Evolutionary conservation across 2,797 vertebrate species (phyloP).

Genomic region (Sebastes vulpes): DNA sequence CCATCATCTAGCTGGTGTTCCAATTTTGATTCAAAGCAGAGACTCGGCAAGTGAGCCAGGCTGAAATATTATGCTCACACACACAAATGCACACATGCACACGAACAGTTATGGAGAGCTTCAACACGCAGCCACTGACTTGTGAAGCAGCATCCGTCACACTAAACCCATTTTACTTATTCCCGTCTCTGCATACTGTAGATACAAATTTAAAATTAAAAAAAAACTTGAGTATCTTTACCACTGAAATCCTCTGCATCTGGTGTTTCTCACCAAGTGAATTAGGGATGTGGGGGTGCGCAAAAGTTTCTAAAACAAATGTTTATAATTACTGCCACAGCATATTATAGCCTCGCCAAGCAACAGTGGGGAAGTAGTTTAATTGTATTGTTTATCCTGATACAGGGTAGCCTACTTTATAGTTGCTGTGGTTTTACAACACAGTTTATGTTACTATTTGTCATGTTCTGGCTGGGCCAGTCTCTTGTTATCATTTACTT

Average conservation of each 20-base stretch:
- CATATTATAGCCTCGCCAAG: slow-evolving; percentile 48
- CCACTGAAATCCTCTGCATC: slow-evolving; percentile 53
- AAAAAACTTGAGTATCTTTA: neutral
- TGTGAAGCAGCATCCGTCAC: slow-evolving; percentile 67
- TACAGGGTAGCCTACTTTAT: slow-evolving; percentile 31
- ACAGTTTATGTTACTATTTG: slow-evolving; percentile 34
- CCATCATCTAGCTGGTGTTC: slow-evolving; percentile 61
- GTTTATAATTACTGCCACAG: slow-evolving; percentile 71
- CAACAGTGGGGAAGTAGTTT: slow-evolving; percentile 52
- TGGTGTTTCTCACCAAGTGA: slow-evolving; percentile 70
- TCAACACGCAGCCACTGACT: slow-evolving; percentile 38
- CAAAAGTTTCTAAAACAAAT: slow-evolving; percentile 64
- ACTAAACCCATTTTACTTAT: slow-evolving; percentile 61
- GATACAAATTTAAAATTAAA: neutral
- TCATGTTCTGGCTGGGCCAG: no score
- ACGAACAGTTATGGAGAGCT: slow-evolving; percentile 46
- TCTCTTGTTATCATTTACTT: no score
- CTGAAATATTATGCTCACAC: slow-evolving; percentile 79
- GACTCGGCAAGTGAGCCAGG: slow-evolving; percentile 61
- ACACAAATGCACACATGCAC: slow-evolving; percentile 63
- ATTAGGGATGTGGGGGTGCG: slow-evolving; percentile 2
- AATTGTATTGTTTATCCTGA: slow-evolving; percentile 73
- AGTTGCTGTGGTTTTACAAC: slow-evolving; percentile 50
- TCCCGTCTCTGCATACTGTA: neutral
- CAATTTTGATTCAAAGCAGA: slow-evolving; percentile 80